Evolutionary conservation across 2,888 invertebrate genomes (phyloP).

Genomic region (Nomada ferruginata): DNA sequence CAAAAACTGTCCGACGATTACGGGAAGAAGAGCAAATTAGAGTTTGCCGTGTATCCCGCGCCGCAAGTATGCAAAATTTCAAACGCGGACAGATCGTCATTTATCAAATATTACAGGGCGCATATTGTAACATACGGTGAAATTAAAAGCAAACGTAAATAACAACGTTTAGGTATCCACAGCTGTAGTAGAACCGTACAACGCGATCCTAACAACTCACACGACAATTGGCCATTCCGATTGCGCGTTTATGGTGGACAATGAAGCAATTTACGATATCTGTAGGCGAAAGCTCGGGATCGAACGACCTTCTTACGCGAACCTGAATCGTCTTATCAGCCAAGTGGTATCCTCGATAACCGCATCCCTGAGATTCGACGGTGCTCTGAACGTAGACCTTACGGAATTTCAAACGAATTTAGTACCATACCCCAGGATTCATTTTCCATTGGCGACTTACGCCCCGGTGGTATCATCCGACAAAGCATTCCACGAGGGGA

Average conservation of each 20-base stretch:
- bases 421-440: conserved; percentile 88
- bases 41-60: conserved; percentile 97
- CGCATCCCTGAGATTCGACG: conserved; percentile 87
- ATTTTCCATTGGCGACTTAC: conserved; percentile 89
- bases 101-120: background rate
- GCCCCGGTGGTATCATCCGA: conserved; percentile 90
- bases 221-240: conserved; percentile 94
- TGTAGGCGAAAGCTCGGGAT: conserved; percentile 94
- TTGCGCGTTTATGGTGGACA: conserved; percentile 97
- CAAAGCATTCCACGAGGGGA: conserved; percentile 90
- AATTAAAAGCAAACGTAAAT: background rate
- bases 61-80: conserved; percentile 88
- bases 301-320: conserved; percentile 92
- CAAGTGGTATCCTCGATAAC: conserved; percentile 87
- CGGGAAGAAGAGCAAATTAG: conserved; percentile 96
- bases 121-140: background rate
- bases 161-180: conserved; percentile 89
- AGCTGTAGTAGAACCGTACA: conserved; percentile 97
- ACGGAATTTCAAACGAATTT: conserved; percentile 96
- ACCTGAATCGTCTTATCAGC: conserved; percentile 93
- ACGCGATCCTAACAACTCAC: conserved; percentile 95
- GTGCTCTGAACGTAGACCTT: conserved; percentile 92
- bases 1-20: conserved; percentile 96
- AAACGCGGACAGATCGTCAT: background rate
- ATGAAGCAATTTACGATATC: conserved; percentile 97